A percentile compares a stretch with the other conserved stretches of the same genome.
Conservation (phyloP, 2,113 vertebrate genomes). For the Leucoraja erinaceus region DNA sequence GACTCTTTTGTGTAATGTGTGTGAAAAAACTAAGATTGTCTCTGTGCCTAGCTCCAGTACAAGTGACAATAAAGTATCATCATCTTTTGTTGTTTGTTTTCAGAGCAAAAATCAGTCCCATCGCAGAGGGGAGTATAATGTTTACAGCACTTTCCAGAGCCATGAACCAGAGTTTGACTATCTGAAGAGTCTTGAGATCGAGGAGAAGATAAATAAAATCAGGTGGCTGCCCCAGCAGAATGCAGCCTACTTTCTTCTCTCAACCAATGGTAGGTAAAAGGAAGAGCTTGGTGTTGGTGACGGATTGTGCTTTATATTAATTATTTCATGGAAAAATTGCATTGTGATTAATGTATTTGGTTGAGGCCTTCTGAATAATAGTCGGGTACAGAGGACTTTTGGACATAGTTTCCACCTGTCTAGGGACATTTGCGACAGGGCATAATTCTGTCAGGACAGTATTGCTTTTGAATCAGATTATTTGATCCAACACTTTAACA, state of each 20-base stretch:
- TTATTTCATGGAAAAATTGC: neutral
- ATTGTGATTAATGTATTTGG: neutral
- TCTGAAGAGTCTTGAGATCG: slow-evolving; percentile 94
- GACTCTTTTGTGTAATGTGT: neutral
- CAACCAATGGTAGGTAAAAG: slow-evolving; percentile 76
- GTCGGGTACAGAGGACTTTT: neutral
- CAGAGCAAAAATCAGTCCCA: slow-evolving; percentile 92
- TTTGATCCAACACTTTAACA: too few species aligned
- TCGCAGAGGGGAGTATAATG: slow-evolving; percentile 90
- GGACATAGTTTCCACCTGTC: neutral
- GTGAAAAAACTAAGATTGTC: too few species aligned
- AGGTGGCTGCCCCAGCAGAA: slow-evolving; percentile 96
- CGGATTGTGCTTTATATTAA: neutral
- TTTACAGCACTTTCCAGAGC: slow-evolving; percentile 99
- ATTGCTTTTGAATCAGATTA: neutral
- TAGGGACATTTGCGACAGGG: neutral
- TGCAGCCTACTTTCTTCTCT: slow-evolving; percentile 90
- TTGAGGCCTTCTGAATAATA: neutral
- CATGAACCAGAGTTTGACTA: slow-evolving; percentile 96
- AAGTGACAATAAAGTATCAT: too few species aligned
- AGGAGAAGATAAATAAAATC: slow-evolving; percentile 98
- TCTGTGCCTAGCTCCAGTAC: too few species aligned
- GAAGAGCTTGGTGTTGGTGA: neutral
- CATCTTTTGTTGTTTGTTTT: slow-evolving; percentile 38
- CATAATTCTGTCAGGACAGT: neutral